Conservation (phyloP, 2,797 vertebrate species). For the Australoheros facetus region DNA sequence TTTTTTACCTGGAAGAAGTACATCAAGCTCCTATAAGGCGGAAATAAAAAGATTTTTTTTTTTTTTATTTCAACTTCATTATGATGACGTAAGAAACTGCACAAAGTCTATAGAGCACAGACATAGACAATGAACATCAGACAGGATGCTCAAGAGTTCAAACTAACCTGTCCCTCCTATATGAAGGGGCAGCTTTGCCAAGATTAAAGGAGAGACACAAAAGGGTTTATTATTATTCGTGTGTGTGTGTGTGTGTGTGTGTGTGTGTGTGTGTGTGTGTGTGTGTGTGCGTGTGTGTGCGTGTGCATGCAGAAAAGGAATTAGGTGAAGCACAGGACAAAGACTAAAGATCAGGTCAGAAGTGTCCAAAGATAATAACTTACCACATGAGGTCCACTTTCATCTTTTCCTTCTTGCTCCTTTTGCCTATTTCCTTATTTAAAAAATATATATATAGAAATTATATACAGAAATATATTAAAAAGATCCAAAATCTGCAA, state of each 20-base stretch:
- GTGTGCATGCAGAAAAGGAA: background rate
- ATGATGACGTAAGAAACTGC: background rate
- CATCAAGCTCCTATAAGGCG: conserved; percentile 30
- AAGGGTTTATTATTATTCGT: background rate
- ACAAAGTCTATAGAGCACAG: background rate
- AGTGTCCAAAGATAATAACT: background rate
- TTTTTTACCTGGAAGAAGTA: conserved; percentile 35
- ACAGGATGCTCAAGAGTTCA: background rate
- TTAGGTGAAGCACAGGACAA: background rate
- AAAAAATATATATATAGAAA: background rate
- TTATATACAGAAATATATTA: background rate
- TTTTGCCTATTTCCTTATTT: fast-evolving
- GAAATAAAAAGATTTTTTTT: conserved; percentile 3
- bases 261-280: background rate
- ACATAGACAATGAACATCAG: conserved; percentile 4
- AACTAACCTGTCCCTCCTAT: conserved; percentile 55
- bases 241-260: background rate
- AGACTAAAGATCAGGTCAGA: background rate
- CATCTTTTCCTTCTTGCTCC: fast-evolving
- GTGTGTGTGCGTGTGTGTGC: background rate
- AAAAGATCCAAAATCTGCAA: background rate
- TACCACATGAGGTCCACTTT: background rate
- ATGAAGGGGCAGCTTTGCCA: conserved; percentile 43
- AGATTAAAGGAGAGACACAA: conserved; percentile 25
- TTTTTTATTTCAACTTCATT: background rate